Base-by-base conservation (phyloP, 2,797 vertebrate species). In the Pangasius larnaudii region DNA sequence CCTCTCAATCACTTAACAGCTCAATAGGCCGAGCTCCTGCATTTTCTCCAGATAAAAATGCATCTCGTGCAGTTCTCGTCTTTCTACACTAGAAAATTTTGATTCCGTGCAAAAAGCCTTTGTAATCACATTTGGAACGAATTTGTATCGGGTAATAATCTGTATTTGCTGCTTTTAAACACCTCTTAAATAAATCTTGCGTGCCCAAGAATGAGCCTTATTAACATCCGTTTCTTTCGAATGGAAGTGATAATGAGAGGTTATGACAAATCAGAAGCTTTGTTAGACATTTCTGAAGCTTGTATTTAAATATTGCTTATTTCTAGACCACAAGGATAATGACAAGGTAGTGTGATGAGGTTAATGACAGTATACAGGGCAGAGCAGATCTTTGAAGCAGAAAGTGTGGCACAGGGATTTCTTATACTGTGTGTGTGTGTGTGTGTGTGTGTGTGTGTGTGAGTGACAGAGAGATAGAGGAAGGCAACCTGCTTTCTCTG, bases 1-100 rank as follows among this genome's bases (percentile, higher is more conserved):
- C 89, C 88, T 78, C 89, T 90, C 90, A 78, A 86, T 92, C 89
- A 87, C 86, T 88, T 89, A 88, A 88, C 74, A 33, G 67, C 75
- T 89, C 77, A 71, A 80, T 86, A 89, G 30, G 74, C 77, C 67
- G 39, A 39, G 71, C 81, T 85, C n/a, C 79, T 46, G 72, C 82
- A 84, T 79, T 90, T 58, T 30, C 19, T 85, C 84, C 85, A 75
- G 56, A 71, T 86, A 87, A 86, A 81, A 84, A 67, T 86, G 86
- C 80, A 82, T 88, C 88, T 84, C 27, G 1, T 49, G 69, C 86
- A 78, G 78, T 88, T 91, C 87, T 89, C 91, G 72, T 36, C 75
- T 91, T 89, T 89, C 88, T 42, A 11, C 33, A 36, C 81, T 77
- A 42, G 27, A 84, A 89, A 84, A 83, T 65, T 83, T 69, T 16